phyloP scores from a whole-genome alignment of 2,888 invertebrate species.

The Candidula unifasciata region DNA sequence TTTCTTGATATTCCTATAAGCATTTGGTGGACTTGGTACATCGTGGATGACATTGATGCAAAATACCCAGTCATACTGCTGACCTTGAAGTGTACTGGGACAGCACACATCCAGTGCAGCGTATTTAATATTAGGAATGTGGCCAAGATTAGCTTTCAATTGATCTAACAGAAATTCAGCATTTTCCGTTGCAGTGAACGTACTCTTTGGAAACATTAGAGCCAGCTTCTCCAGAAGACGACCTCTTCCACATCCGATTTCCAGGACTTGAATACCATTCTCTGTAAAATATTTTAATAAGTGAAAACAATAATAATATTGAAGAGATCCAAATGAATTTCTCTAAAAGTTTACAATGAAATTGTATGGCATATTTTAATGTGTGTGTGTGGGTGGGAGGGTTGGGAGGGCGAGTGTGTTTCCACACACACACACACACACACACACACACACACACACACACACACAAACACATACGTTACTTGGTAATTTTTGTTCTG shows the following conservation, averaged over 20 bases:
- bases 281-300: constrained; percentile 47
- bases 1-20: constrained; percentile 39
- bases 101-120: constrained; percentile 42
- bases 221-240: constrained; percentile 42
- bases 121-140: constrained; percentile 48
- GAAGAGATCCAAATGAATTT: too few relatives aligned
- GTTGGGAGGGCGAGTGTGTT: too few relatives aligned
- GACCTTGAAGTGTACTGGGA: constrained; percentile 18
- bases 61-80: constrained; percentile 52
- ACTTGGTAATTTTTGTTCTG: too few relatives aligned
- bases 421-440: too few relatives aligned
- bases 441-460: too few relatives aligned
- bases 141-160: not conserved
- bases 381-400: too few relatives aligned
- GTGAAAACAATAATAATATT: too few relatives aligned
- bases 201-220: constrained; percentile 50
- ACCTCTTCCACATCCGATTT: constrained; percentile 52
- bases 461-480: too few relatives aligned
- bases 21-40: constrained; percentile 49
- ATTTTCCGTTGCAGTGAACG: constrained; percentile 47
- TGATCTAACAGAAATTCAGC: constrained; percentile 18
- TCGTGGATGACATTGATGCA: constrained; percentile 54
- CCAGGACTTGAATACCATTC: constrained; percentile 45
- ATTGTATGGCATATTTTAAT: too few relatives aligned
- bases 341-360: too few relatives aligned